Evolutionary conservation across 2,888 invertebrate genomes (phyloP).

Genomic region (Harpalus rufipes): DNA sequence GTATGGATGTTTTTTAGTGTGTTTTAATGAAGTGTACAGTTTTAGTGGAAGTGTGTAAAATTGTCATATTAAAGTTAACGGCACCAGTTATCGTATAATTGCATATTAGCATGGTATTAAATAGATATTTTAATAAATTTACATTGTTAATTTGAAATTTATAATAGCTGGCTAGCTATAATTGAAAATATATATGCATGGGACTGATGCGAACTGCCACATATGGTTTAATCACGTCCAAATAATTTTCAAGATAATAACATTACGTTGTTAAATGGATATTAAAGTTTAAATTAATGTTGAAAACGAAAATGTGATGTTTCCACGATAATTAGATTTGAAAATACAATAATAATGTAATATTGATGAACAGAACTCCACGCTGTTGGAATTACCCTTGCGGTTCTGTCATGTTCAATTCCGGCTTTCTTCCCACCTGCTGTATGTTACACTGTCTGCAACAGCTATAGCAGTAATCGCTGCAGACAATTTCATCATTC

Average conservation of each 20-base stretch:
- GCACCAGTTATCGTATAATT: constrained; percentile 16
- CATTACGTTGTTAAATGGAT: constrained; percentile 55
- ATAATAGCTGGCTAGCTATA: constrained; percentile 12
- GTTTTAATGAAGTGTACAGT: background rate
- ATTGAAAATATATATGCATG: constrained; percentile 46
- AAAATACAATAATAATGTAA: constrained; percentile 43
- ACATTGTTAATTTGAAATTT: constrained; percentile 40
- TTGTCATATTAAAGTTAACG: constrained; percentile 34
- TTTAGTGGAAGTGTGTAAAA: constrained; percentile 25
- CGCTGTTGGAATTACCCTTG: constrained; percentile 19
- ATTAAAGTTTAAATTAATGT: constrained; percentile 56
- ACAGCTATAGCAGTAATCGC: background rate
- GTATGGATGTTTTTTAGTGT: no score
- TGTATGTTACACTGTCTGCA: constrained; percentile 7
- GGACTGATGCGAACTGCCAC: constrained; percentile 33
- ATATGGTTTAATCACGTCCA: constrained; percentile 50
- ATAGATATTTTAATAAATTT: constrained; percentile 45
- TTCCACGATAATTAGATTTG: constrained; percentile 40
- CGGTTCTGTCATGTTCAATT: constrained; percentile 45
- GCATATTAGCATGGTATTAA: constrained; percentile 17
- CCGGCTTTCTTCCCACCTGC: constrained; percentile 9
- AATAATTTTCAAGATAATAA: constrained; percentile 51
- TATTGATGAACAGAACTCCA: constrained; percentile 16
- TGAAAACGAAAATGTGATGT: constrained; percentile 50
- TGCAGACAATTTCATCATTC: constrained; percentile 34